Base-by-base conservation (phyloP, 2,113 vertebrate genomes). In the Elephantulus edwardii region DNA sequence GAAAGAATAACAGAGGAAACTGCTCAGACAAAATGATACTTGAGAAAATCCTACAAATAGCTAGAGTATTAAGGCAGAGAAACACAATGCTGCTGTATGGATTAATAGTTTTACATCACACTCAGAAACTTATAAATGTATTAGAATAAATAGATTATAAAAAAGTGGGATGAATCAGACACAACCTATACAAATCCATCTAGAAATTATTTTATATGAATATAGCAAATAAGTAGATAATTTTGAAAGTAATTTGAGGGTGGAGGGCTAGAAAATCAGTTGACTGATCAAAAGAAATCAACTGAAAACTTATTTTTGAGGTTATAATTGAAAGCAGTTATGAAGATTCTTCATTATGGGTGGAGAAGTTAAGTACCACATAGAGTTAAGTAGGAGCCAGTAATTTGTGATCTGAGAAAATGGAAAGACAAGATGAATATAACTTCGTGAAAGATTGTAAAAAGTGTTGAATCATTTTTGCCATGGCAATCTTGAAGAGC, bases 121-220 rank as follows among this genome's bases (percentile, higher is more conserved):
- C 52, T 56, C n/a, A 77, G 42, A 26, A 71, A 92, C 35, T 76
- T 26, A 46, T 48, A 16, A 19, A 7, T 77, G 52, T 66, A 82
- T 52, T 24, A 79, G 38, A 20, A 86, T 8, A 54, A 79, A 76
- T 11, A 12, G 19, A 52, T 75, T 84, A 93, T 88, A 9, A 71
- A 88, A 78, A 79, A 4, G 54, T 13, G 12, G 1, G 9, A 13
- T 60, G 52, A 66, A 86, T 42, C 35, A 58, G 33, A 74, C 8
- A 28, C 54, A 62, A 80, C 82, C 68, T 75, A 17, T 14, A 44
- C 0, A 12, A 7, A 68, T 33, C 11, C 16, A 60, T 42, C 46
- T 60, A 66, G 10, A 17, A 90, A 66, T 88, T 88, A 83, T 40
- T 91, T 68, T 62, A 50, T 84, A 19, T 28, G 30, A 86, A 74